Base-by-base conservation (phyloP, 1,140 invertebrate species). In the Drosophila grimshawi region DNA sequence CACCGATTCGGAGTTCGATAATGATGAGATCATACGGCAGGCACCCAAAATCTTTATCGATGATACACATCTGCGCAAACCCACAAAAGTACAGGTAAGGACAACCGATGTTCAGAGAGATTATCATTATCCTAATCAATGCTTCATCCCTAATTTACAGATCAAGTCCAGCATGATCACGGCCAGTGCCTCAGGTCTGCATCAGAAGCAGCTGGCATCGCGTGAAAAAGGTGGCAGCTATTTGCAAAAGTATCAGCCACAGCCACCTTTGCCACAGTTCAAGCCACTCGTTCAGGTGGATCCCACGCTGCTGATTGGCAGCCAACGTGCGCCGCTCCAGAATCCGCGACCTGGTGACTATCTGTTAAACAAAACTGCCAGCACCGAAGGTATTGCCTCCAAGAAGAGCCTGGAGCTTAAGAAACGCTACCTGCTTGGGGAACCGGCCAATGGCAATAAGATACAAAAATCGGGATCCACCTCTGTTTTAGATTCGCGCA, bases 1-100 rank as follows among this genome's bases (percentile, higher is more conserved):
- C 51, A 98, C 97, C 0, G 97, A 98, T 91, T 97, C 97, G 3
- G 97, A 98, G 92, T 98, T 98, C 82, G 97, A 97, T 59, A 95
- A 97, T 73, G 96, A 97, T n/a, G 95, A 96, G 5, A 95, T 95
- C 0, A 94, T 93, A 61, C 94, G 94, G 27, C 95, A 95, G 80
- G 93, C 95, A 27, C 93, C 94, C 46, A 96, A 95, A 71, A 93
- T 95, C 5, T 95, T 96, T 57, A 95, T 95, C 81, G 95, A 96
- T 77, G 92, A 92, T 68, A 83, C 92, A 57, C 92, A 92, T 74
- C 60, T 92, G 72, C 80, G 79, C 49, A 92, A 92, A 57, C 90
- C 94, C 39, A 94, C 94, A 73, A 95, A 94, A 79, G 94, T 96
- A 3, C 95, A 96, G 82, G 94, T 95, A 55, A 94, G 83, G 0